phyloP scores from a whole-genome alignment of 2,797 vertebrate species.

The Oreortyx pictus region DNA sequence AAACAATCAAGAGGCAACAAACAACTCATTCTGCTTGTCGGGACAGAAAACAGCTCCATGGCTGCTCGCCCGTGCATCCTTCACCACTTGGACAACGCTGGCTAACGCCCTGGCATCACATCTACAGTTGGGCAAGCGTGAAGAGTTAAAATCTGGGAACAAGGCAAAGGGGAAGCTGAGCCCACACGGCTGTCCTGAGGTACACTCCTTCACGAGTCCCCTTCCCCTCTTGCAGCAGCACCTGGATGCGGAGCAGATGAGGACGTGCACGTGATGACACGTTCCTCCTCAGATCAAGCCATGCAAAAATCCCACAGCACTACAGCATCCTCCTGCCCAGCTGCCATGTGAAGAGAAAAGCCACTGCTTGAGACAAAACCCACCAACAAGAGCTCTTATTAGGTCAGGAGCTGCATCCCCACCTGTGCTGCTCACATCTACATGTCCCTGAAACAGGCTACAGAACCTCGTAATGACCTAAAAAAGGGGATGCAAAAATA shows the following conservation, averaged over 20 bases:
- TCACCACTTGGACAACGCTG: accelerated
- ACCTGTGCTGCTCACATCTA: neutral
- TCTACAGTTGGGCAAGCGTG: neutral
- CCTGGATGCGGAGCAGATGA: neutral
- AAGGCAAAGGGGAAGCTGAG: neutral
- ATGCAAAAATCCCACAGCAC: neutral
- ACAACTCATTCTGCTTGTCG: neutral
- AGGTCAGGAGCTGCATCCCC: accelerated
- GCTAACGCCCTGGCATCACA: neutral
- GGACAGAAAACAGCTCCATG: neutral
- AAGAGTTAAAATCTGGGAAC: neutral
- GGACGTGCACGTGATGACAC: accelerated
- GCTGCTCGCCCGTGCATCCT: accelerated
- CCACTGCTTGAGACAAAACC: neutral
- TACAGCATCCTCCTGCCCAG: neutral
- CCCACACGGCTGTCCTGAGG: neutral
- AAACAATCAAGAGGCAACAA: neutral
- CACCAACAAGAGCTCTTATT: neutral
- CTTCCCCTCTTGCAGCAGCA: neutral
- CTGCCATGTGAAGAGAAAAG: neutral
- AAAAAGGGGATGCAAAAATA: neutral
- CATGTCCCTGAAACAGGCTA: neutral
- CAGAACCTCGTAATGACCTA: neutral
- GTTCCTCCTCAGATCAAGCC: neutral
- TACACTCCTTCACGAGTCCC: neutral